Evolutionary conservation across 2,888 invertebrate genomes (phyloP).

Genomic region (Tenthredo distinguenda): DNA sequence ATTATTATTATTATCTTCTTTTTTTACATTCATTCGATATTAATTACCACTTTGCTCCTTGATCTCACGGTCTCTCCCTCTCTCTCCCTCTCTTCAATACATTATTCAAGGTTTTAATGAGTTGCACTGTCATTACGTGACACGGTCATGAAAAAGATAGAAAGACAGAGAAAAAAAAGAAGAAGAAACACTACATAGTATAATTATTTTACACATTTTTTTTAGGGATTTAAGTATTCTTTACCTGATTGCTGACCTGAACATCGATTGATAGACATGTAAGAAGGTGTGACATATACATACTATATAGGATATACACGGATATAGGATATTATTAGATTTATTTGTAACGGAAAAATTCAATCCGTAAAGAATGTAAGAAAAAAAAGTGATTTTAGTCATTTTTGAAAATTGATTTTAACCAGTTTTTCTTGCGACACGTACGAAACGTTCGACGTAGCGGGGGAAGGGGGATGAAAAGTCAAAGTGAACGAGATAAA

Average conservation of each 20-base stretch:
- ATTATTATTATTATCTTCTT: background rate
- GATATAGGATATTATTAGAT: background rate
- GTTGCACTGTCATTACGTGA: background rate
- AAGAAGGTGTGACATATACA: background rate
- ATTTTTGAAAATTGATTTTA: too few relatives aligned
- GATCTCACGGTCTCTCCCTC: background rate
- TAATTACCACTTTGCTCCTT: background rate
- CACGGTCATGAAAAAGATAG: background rate
- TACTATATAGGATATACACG: background rate
- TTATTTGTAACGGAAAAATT: background rate
- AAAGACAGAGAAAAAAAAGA: background rate
- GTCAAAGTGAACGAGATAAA: background rate
- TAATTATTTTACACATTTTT: background rate
- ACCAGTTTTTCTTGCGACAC: too few relatives aligned
- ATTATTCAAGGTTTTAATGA: background rate
- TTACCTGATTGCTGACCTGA: conserved; percentile 52
- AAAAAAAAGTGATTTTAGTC: too few relatives aligned
- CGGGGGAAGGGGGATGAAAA: background rate
- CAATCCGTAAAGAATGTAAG: too few relatives aligned
- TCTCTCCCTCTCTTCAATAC: background rate
- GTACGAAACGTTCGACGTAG: background rate
- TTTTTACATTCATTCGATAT: background rate
- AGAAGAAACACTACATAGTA: background rate
- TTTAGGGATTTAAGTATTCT: background rate
- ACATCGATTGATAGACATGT: conserved; percentile 44